Evolutionary conservation across 1,140 invertebrate species (phyloP), one percentile per base, ranked within the genome.

Genomic region (Belonocnema kinseyi): DNA sequence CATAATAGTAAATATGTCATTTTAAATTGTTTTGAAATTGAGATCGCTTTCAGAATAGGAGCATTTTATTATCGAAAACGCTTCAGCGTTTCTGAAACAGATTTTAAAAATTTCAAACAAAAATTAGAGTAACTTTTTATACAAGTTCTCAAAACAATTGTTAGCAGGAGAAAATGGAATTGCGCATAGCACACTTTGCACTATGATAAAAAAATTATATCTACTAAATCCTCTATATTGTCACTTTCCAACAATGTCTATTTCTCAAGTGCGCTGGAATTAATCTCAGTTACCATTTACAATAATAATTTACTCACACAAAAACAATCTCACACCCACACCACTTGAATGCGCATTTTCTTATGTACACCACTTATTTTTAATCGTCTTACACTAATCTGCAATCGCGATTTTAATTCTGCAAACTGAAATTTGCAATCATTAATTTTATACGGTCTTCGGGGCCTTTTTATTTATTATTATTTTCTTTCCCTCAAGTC

Each of bases 331-430:
- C 72, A 33, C 80, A 80, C 74, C 40, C 81, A 82, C 77, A 73
- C 81, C 78, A 74, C 51, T 82, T 79, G 6, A 46, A 46, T 80
- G 77, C 79, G 76, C 80, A 81, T 76, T 66, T 83, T 84, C 75
- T 80, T 86, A 86, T 84, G 81, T 84, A 85, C 84, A 85, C 74
- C 82, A 77, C 80, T 83, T 82, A 83, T 77, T 53, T 81, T 81
- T 80, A 82, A 79, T 74, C 78, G 76, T 79, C 80, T 77, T 77
- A 77, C 81, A 82, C 78, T 79, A 74, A 82, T 83, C 75, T 74
- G 56, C 71, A 76, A 79, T 74, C 80, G 70, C 78, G 74, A 77
- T 79, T 50, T 84, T 82, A 33, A 33, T 73, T 80, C 80, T 17
- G 77, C 72, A 21, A 16, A 13, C 75, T 71, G 77, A 73, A 76